Evolutionary conservation across 1,140 invertebrate species (phyloP), one percentile per base, ranked within the genome.

Genomic region (Solenopsis fugax): DNA sequence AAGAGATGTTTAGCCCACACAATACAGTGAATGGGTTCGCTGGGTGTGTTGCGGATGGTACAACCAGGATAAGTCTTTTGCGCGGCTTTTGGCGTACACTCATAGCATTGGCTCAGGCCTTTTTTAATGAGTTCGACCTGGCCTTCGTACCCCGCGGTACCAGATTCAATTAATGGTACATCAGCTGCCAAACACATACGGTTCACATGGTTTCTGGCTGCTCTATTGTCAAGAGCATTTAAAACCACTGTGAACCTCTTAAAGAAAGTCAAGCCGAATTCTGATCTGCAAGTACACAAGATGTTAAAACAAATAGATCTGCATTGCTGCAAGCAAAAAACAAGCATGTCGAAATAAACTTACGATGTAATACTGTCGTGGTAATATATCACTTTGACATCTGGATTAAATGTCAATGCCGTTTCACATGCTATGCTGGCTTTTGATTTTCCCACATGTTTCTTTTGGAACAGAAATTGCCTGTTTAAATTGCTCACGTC

Each of bases 1-100:
- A 99, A 99, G 18, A 99, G 96, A 96, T 99, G 98, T 95, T 99
- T 99, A 0, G 99, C 98, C 99, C 99, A 99, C 4, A 99, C 98
- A 92, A 99, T 99, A 94, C 99, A 99, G 95, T 99, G 99, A 91
- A 99, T 99, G 0, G 98, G 98, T 94, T 99, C 99, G 16, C 99
- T 99, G n/a, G 99, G 99, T 6, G 99, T 99, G 93, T 99, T 99
- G 67, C 99, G 96, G 90, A 99, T 99, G 0, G 99, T 99, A 95
- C 99, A 99, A 2, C 98, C 98, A 2, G 99, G 99, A 95, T 97
- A 99, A 13, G 98, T 98, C 95, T 99, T 99, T 92, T 99, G 98
- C 64, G 97, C 96, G 50, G 98, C 97, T 95, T 99, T 99, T 0
- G 98, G 98, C 82, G 97, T 97, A 94, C 99, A 99, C 94, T 99